Evolutionary conservation across 2,797 vertebrate species (phyloP), one percentile per base, ranked within the genome.

Genomic region (Erethizon dorsatum): DNA sequence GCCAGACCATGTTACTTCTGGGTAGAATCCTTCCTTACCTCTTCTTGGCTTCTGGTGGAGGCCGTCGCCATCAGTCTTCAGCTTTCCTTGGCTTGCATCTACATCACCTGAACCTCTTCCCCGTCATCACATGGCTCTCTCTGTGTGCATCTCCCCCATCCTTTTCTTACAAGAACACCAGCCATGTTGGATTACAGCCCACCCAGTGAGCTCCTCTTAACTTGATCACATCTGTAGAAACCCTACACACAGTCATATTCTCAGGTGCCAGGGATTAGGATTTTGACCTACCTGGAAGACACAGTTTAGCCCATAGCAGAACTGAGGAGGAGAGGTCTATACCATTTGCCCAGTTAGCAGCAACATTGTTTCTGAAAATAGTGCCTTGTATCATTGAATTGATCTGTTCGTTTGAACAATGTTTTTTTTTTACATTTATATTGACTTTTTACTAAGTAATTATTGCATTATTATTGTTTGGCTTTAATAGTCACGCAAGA

Each of bases 401-500:
- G 79, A 93, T 90, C 52, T 73, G 18, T 84, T 92, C 69, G 89
- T 95, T 94, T 94, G 63, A 96, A 95, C 87, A 77, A 37, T 83
- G 89, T 82, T 84, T 50, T 88, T 75, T 91, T 75, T 91, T 41
- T 89, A 94, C 67, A 85, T 94, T 96, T 92, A 75, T 94, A 85
- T 87, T 93, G 88, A 67, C 85, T 91, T 93, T 91, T 6, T 77
- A 65, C 84, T 89, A 96, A 96, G 54, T 95, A 92, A 90, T 86
- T 78, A 96, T 37, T 88, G 84, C 78, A 56, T 97, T 88, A 52
- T 92, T 96, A 52, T 87, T 57, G 41, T 86, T 96, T 91, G 59
- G n/a, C 86, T 93, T 97, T 92, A 91, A 87, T 63, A 47, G 2
- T 41, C 83, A 82, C n/a, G 6, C 22, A 65, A 92, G 65, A 94